phyloP scores from a whole-genome alignment of 2,888 invertebrate species.

The Hofmannophila pseudospretella region DNA sequence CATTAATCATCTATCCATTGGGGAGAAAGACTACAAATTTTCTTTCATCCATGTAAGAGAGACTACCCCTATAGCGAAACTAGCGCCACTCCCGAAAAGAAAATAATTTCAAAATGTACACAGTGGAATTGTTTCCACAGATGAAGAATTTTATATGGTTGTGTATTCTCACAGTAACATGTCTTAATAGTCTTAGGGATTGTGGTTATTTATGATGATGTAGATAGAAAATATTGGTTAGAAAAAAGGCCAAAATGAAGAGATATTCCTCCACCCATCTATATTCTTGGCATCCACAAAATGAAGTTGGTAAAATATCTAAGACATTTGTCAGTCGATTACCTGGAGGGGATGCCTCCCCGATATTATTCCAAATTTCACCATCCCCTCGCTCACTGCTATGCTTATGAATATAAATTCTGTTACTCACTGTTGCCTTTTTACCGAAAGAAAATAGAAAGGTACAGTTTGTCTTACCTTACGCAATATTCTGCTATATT shows the following conservation, averaged over 20 bases:
- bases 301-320: constrained; percentile 74
- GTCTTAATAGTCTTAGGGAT: too few species aligned
- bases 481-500: not conserved
- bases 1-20: too few species aligned
- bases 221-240: not conserved
- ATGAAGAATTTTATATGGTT: too few species aligned
- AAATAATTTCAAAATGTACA: too few species aligned
- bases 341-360: constrained; percentile 60
- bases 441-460: constrained; percentile 23
- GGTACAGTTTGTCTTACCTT: constrained; percentile 12
- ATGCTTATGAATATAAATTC: constrained; percentile 68
- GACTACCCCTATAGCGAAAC: too few species aligned
- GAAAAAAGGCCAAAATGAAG: constrained; percentile 11
- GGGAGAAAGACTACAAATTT: too few species aligned
- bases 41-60: too few species aligned
- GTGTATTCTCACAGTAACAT: too few species aligned
- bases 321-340: constrained; percentile 76
- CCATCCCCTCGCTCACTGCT: constrained; percentile 49
- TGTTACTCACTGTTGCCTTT: constrained; percentile 40
- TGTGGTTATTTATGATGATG: too few species aligned
- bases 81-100: too few species aligned
- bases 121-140: too few species aligned
- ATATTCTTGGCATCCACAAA: constrained; percentile 50
- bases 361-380: constrained; percentile 61
- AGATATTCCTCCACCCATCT: constrained; percentile 20